Base-by-base conservation (phyloP, 2,113 vertebrate genomes). In the Candoia aspera region DNA sequence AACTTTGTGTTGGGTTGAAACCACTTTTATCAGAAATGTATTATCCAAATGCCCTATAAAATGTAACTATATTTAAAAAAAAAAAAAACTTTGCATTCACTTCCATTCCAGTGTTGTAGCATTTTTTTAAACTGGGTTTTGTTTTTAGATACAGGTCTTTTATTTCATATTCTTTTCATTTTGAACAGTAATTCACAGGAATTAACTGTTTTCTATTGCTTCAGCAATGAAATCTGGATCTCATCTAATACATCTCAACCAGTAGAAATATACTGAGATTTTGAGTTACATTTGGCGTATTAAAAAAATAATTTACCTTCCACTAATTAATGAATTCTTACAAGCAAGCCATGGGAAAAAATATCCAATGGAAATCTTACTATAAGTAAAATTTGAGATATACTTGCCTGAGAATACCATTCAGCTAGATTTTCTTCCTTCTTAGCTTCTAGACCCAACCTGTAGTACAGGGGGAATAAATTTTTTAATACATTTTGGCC, bases 361-460 rank as follows among this genome's bases (percentile, higher is more conserved):
- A 23, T n/a, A 4, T 59, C 8, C 68, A 19, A 37, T 92, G 17
- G 68, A 37, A 86, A 9, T 68, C 1, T 89, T 85, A 92, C 33
- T 92, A 84, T 54, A 93, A 93, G 95, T 85, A 1, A 42, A 87
- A 93, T 87, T 1, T 59, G 57, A 95, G 57, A 1, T 15, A 42
- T n/a, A 93, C 95, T 94, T 96, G 99, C 99, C 97, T 99, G 99
- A 95, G 99, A 99, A 95, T 99, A 99, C 99, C 99, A 99, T 55
- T 99, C 99, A 54, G 99, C 97, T 93, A 99, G 97, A 95, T 99
- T 99, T 96, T 99, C 99, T 97, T 99, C 99, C 95, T 99, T 99
- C 96, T 98, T 99, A 49, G 98, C 98, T 96, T 99, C 99, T 91
- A 99, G 97, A 88, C 99, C 99, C 97, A 99, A 96, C 93, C 99